phyloP scores from a whole-genome alignment of 2,888 invertebrate species.

The Atethmia centrago region DNA sequence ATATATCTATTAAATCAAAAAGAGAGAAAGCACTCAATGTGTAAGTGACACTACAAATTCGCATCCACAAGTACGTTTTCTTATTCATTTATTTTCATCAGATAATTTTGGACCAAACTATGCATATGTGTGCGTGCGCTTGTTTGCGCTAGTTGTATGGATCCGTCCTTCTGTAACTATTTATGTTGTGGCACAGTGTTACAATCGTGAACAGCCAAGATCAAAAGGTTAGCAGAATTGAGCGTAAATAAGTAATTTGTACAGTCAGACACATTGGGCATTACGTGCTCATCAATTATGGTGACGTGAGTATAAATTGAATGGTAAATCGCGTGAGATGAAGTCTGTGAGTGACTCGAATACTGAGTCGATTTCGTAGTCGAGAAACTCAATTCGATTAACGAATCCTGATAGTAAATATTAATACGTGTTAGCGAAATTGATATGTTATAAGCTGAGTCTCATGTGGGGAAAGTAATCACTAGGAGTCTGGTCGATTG shows the following conservation, averaged over 20 bases:
- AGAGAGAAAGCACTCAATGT: too few species aligned
- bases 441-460: background rate
- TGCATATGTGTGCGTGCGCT: background rate
- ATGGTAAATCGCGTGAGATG: constrained; percentile 35
- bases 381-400: constrained; percentile 23
- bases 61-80: background rate
- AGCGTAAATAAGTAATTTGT: constrained; percentile 58
- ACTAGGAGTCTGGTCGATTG: background rate
- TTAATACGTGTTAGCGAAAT: background rate
- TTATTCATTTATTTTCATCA: background rate
- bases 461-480: background rate
- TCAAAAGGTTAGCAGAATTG: constrained; percentile 50
- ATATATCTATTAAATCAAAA: too few species aligned
- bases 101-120: background rate
- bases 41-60: background rate
- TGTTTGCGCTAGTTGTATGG: background rate
- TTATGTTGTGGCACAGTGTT: constrained; percentile 2
- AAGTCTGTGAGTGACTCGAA: constrained; percentile 29
- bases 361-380: constrained; percentile 20
- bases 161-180: background rate
- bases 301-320: constrained; percentile 30
- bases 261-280: constrained; percentile 44
- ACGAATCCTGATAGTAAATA: constrained; percentile 21
- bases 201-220: constrained; percentile 25
- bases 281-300: constrained; percentile 35